A percentile compares a stretch with the other conserved stretches of the same genome.
Evolutionary conservation across 1,140 invertebrate genomes (phyloP).

Genomic region (Ooceraea biroi): DNA sequence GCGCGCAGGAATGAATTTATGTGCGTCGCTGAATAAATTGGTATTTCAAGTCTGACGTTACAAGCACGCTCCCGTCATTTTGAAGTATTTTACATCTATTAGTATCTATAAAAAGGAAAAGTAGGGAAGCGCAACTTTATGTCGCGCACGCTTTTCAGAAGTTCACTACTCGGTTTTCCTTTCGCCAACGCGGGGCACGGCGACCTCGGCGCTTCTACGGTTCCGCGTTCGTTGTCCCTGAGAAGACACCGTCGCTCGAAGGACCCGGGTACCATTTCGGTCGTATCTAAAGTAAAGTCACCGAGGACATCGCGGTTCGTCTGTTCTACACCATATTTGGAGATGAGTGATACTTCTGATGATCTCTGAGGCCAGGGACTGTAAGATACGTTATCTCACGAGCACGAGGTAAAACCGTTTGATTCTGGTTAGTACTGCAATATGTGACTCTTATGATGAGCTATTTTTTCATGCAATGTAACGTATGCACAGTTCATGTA

Average conservation of each 20-base stretch:
- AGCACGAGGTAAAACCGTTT: too few species aligned
- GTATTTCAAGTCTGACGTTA: too few species aligned
- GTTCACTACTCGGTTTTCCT: constrained; percentile 12
- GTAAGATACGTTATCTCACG: neutral
- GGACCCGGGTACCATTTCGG: constrained; percentile 48
- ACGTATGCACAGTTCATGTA: neutral
- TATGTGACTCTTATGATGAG: too few species aligned
- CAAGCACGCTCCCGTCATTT: neutral
- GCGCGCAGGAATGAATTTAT: neutral
- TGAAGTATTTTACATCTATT: neutral
- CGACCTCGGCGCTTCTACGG: constrained; percentile 10
- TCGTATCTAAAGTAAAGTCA: constrained; percentile 28
- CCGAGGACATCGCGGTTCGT: neutral
- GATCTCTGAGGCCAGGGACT: neutral
- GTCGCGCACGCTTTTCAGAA: neutral
- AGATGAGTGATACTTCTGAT: too few species aligned
- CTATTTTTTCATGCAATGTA: too few species aligned
- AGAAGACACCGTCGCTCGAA: constrained; percentile 52
- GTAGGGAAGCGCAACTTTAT: neutral
- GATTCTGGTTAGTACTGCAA: too few species aligned
- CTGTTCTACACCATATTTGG: constrained; percentile 42
- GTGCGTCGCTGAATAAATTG: neutral
- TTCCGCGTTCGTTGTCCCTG: constrained; percentile 62
- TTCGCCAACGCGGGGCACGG: neutral
- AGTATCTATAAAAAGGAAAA: neutral